Evolutionary conservation across 2,888 invertebrate genomes (phyloP), one percentile per base, ranked within the genome.

Genomic region (Mesochorus sp.): DNA sequence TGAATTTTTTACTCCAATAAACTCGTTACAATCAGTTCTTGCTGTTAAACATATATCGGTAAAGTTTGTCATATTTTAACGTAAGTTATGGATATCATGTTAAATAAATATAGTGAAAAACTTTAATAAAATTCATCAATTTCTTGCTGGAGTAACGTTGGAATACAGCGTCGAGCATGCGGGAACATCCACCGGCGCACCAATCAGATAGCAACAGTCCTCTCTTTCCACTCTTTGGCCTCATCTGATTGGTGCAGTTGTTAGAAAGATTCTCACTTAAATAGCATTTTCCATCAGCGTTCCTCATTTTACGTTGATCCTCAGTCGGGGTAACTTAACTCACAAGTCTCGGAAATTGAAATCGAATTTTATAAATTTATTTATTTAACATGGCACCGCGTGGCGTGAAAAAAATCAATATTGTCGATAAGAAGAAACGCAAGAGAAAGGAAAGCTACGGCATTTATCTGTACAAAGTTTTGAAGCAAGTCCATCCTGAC

Each of bases 101-200:
- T n/a, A n/a, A n/a, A n/a, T n/a, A n/a, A n/a, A n/a, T n/a, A n/a
- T n/a, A n/a, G n/a, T n/a, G n/a, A n/a, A n/a, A n/a, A n/a, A n/a
- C n/a, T n/a, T n/a, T n/a, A n/a, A n/a, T n/a, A n/a, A n/a, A n/a
- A n/a, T n/a, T n/a, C n/a, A n/a, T n/a, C n/a, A n/a, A n/a, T n/a
- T n/a, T n/a, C n/a, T n/a, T n/a, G n/a, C n/a, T n/a, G n/a, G n/a
- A n/a, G n/a, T n/a, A n/a, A n/a, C n/a, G n/a, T n/a, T n/a, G n/a
- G 1, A 39, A 12, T 39, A 2, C 3, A 39, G 39, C 34, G 14
- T 19, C 21, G 21, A 47, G 1, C n/a, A n/a, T n/a, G n/a, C n/a
- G n/a, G n/a, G n/a, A n/a, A n/a, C n/a, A n/a, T n/a, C n/a, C n/a
- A 49, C 24, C 68, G 34, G 68, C 68, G 68, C 68, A 44, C 68